Base-by-base conservation (phyloP, 2,113 vertebrate genomes). In the Podarcis raffonei region DNA sequence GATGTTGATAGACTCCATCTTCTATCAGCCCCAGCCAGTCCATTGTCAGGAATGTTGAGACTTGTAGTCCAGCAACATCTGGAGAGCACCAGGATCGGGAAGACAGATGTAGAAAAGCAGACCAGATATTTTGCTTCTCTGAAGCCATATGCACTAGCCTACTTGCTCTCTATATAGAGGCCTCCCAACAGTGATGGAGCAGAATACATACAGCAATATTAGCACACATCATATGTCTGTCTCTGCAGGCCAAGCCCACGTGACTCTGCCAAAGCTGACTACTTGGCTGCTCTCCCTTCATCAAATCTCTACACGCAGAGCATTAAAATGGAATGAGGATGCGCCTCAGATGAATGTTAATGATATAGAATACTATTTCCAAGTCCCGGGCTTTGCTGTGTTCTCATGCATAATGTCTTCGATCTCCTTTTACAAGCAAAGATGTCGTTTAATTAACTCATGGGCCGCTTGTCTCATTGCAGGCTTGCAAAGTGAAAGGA, bases 281-380 rank as follows among this genome's bases (percentile, higher is more conserved):
- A 15, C 42, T 87, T 80, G 89, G 81, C 35, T 80, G 65, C 65
- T 30, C 16, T 83, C 85, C 37, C 12, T 79, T 6, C 2, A 2
- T 83, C n/a, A 18, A 53, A 57, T 79, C 85, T 83, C 62, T 2
- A 81, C 25, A 23, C 13, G 18, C 62, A 59, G 84, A 42, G 65
- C 48, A 90, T 87, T 90, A 83, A 90, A 87, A 83, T 80, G 85
- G 89, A 90, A 90, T 79, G 85, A 87, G 81, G 85, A 79, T 16
- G 22, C 1, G 37, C 85, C 85, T 87, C 1, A 1, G 66, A 80
- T 90, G 89, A 79, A 87, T 90, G 75, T 87, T 90, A 90, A 90
- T 87, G 75, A 87, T 81, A 79, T 65, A 74, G 66, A 87, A 84
- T 83, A 74, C 81, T 68, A 80, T 66, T 79, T 79, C 85, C 75